Evolutionary conservation across 2,888 invertebrate genomes (phyloP).

Genomic region (Erebia aethiops): DNA sequence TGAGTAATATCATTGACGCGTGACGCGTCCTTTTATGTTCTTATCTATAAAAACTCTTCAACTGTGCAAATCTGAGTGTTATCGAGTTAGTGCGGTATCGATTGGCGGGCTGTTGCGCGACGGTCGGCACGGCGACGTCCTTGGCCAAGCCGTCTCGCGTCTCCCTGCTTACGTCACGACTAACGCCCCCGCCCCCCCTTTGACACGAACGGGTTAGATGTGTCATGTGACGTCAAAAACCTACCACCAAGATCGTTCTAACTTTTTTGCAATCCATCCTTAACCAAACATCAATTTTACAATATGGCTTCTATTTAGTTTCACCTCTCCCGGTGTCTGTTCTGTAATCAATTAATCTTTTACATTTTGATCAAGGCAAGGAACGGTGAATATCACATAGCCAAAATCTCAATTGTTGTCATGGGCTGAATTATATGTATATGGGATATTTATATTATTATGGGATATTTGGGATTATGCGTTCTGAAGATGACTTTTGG

Average conservation of each 20-base stretch:
- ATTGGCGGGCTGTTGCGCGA: constrained; percentile 74
- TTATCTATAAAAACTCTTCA: background rate
- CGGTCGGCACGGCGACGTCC: constrained; percentile 81
- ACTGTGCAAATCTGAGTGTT: constrained; percentile 34
- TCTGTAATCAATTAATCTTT: too few relatives aligned
- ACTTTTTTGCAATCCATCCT: background rate
- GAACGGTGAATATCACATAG: too few relatives aligned
- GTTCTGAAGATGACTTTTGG: too few relatives aligned
- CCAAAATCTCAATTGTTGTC: too few relatives aligned
- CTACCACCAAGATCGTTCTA: background rate
- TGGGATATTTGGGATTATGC: background rate
- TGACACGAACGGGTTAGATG: constrained; percentile 61
- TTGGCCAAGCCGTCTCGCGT: constrained; percentile 72
- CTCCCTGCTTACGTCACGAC: constrained; percentile 70
- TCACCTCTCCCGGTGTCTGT: too few relatives aligned
- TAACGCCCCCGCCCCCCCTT: constrained; percentile 49
- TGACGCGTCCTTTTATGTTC: too few relatives aligned
- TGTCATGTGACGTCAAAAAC: constrained; percentile 62
- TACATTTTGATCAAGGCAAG: too few relatives aligned
- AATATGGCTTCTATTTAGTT: too few relatives aligned
- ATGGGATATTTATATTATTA: background rate
- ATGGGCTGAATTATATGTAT: background rate
- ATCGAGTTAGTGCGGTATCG: constrained; percentile 55
- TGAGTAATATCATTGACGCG: too few relatives aligned
- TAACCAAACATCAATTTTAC: too few relatives aligned